Evolutionary conservation across 2,797 vertebrate species (phyloP), one percentile per base, ranked within the genome.

Genomic region (Chiropotes sagulatus): DNA sequence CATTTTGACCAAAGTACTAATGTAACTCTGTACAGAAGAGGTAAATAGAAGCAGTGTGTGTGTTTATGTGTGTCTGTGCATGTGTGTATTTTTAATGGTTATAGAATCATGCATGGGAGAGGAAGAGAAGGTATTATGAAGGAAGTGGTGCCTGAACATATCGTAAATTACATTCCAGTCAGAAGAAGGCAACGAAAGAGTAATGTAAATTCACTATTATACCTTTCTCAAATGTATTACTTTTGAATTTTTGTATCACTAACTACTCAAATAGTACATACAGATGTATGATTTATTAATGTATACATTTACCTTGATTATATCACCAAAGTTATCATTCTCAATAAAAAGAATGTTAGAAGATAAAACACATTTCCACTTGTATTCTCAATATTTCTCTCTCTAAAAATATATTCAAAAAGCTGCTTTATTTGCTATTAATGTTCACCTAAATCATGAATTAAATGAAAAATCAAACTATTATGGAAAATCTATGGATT

Each of bases 401-500:
- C 52, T 72, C 44, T 30, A 89, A 80, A 93, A 76, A 46, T 26
- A 44, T 80, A 41, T 76, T 91, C 36, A 57, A 67, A 95, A 85
- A 85, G 26, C n/a, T 85, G 17, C 11, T 30, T 79, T 85, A 88
- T 88, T 83, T 95, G n/a, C 30, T 78, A 87, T 22, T 86, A 95
- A 93, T 67, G 33, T 52, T 75, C 73, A 79, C 17, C 41, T 28
- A 75, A 87, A 79, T 30, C 19, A 92, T 11, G 14, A 44, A 39
- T 87, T 28, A 90, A 90, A 75, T 61, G 73, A 93, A 80, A 95
- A 88, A 88, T 75, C 72, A 92, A 96, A 86, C 44, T 41, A 86
- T 88, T 58, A 20, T 36, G 39, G 4, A 75, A 82, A 13, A 82
- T 79, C 19, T 57, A 24, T 28, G 78, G 14, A 33, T 82, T 46